Percentiles rank a stretch among this genome's conserved stretches.
phyloP scores from a whole-genome alignment of 2,113 vertebrate genomes.

The Rhinoptilus africanus region DNA sequence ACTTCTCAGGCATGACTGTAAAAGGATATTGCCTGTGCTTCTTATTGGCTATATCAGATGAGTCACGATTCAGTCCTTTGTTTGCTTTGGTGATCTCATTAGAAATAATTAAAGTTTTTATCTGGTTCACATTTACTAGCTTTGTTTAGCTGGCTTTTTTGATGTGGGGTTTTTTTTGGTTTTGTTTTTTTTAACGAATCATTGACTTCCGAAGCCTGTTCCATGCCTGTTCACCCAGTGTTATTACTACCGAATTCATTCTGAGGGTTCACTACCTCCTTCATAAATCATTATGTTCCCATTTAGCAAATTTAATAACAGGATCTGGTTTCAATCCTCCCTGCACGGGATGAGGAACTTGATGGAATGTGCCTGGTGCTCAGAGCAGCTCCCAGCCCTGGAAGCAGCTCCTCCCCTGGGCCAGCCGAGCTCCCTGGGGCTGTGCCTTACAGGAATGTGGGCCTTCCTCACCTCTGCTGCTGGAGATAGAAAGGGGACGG shows the following conservation, averaged over 20 bases:
- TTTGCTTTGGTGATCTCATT: conserved; percentile 28
- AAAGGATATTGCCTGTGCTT: neutral
- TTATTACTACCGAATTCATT: conserved; percentile 14
- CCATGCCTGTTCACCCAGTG: accelerated
- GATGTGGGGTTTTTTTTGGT: neutral
- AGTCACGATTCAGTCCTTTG: neutral
- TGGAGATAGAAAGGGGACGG: neutral
- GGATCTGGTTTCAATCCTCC: conserved; percentile 51
- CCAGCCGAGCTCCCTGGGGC: neutral
- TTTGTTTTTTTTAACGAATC: neutral
- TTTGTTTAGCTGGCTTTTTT: neutral
- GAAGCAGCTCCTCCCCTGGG: neutral
- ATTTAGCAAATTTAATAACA: conserved; percentile 40
- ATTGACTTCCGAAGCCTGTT: neutral
- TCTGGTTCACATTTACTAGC: neutral
- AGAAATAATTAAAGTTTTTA: conserved; percentile 39
- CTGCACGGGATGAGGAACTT: neutral
- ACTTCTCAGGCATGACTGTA: neutral
- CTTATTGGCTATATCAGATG: neutral
- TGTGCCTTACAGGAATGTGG: neutral
- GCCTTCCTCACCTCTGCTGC: neutral
- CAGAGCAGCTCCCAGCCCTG: neutral
- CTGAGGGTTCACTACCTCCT: neutral
- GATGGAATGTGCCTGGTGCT: conserved; percentile 31
- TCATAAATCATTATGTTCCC: conserved; percentile 13